Base-by-base conservation (phyloP, 2,113 vertebrate genomes). In the Perccottus glenii region DNA sequence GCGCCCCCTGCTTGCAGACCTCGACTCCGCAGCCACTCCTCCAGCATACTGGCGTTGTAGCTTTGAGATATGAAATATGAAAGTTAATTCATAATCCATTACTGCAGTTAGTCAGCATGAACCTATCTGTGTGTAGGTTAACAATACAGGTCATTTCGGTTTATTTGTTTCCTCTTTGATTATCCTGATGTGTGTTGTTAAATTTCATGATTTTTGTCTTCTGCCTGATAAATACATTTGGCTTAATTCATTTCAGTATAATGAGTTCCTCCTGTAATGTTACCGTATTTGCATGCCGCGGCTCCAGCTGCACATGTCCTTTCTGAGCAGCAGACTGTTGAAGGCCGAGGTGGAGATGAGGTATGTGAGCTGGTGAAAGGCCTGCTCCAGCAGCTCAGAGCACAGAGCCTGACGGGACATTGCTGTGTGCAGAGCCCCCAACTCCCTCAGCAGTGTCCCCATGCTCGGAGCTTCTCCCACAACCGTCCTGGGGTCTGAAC, bases 281-380 rank as follows among this genome's bases (percentile, higher is more conserved):
- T 83, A 94, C 94, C 94, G 88, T 85, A 95, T 94, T 73, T 94
- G 92, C 60, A 94, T 81, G 51, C 93, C 93, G 0, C 91, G 83
- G 67, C 83, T 93, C 84, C 93, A 94, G 86, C 87, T 90, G 87
- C 94, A 94, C 33, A 83, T 67, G 69, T 94, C 92, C 66, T 92
- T 94, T 35, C 94, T 85, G 60, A 94, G 89, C 69, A 95, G 82
- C 75, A 95, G 86, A 74, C 80, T 91, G 91, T 93, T 95, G 74
- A 95, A 87, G 7, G 92, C 72, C 0, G 84, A 80, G 67, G 92
- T 84, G 0, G 81, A 73, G 77, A 93, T 16, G 49, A 88, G 64
- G 85, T 93, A 86, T 73, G 83, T 79, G 49, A 95, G 87, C 82
- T 95, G 94, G 56, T 75, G 83, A 60, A 95, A 88, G 47, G 80